Evolutionary conservation across 2,888 invertebrate genomes (phyloP), one percentile per base, ranked within the genome.

Genomic region (Philonicus albiceps): DNA sequence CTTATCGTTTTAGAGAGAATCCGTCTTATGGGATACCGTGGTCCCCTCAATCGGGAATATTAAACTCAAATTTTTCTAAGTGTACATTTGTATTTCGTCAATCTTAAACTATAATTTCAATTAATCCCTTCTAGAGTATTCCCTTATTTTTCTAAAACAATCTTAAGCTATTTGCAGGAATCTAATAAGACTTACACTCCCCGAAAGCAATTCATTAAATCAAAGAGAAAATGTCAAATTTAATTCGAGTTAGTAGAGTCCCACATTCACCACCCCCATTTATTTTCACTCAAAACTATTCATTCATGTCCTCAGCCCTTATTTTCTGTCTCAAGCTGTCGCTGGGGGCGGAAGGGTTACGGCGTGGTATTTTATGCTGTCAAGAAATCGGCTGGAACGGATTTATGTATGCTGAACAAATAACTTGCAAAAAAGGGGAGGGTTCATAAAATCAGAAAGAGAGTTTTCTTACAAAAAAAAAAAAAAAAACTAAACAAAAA

Each of bases 351-450:
- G 43, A 86, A 86, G 81, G 86, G 86, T 72, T 19, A 34, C 11
- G 34, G 30, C 22, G 34, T 40, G 83, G 86, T 30, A 86, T 86
- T 83, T 86, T 53, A 86, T 86, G 34, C 83, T 86, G 86, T 86
- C 86, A 86, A 86, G 86, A 86, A 86, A 86, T 86, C 84, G 86
- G 86, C 86, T 86, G 86, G 76, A 86, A 86, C 86, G 73, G 86
- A 86, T 86, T 86, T 86, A 86, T 84, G 84, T 84, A 19, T 86
- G 86, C 49, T 86, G 73, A 74, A 74, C 83, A 86, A 86, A 86
- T 86, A 84, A 83, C 75, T 53, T 31, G 43, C 55, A 85, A 75
- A 85, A 86, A 86, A 86, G 73, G 73, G 73, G 73, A 76, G 86
- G 86, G 86, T 86, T 76, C 86, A 86, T 75, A 83, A 86, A 86